Evolutionary conservation across 2,113 vertebrate species (phyloP).

Genomic region (Cyrtonyx montezumae): DNA sequence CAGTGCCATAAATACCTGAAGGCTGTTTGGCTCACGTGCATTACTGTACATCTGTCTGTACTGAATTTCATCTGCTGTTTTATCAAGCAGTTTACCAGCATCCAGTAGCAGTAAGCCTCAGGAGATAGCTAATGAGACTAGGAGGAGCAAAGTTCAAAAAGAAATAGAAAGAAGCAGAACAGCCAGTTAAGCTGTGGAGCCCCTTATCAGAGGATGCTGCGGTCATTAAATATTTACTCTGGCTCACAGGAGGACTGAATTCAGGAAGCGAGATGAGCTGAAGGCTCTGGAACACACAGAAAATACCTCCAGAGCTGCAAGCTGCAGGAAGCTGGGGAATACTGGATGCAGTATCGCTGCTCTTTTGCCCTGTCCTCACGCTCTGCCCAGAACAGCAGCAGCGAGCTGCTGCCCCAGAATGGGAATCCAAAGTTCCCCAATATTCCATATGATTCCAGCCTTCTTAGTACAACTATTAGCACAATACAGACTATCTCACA

Average conservation of each 20-base stretch:
- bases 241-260: slow-evolving; percentile 1
- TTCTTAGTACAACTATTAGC: background rate
- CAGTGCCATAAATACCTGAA: background rate
- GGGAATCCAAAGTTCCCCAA: background rate
- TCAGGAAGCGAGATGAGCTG: slow-evolving; percentile 16
- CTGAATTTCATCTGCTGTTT: background rate
- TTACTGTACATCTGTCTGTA: background rate
- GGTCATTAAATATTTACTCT: slow-evolving; percentile 24
- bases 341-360: background rate
- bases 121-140: background rate
- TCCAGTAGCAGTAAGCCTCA: background rate
- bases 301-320: background rate
- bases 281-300: background rate
- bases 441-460: background rate
- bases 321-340: background rate
- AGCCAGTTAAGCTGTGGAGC: background rate
- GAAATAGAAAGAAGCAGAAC: slow-evolving; percentile 31
- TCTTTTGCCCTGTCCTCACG: background rate
- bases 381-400: background rate
- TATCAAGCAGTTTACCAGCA: background rate
- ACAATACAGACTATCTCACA: background rate
- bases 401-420: background rate
- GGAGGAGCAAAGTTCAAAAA: slow-evolving; percentile 36
- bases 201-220: slow-evolving; percentile 56
- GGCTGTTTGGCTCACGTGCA: background rate